These are phyloP conservation scores for Pinna nobilis DNA, from an alignment of 1,140 invertebrate genomes.

Conservation along the genomic window DNA sequence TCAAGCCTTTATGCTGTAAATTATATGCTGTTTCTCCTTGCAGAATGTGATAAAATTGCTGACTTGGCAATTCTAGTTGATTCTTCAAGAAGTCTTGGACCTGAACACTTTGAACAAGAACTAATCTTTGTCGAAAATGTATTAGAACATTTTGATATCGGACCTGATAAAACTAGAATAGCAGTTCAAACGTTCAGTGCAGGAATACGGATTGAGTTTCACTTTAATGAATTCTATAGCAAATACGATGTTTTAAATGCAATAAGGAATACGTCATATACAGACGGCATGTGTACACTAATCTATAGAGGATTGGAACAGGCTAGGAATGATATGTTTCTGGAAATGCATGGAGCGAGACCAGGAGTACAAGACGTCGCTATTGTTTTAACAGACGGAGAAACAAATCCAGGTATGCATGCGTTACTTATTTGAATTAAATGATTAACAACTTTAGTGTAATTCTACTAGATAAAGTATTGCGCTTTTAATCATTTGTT, in stretches of 20 bases:
- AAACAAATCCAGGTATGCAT: constrained; percentile 12
- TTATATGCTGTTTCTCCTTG: not conserved
- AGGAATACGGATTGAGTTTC: constrained; percentile 15
- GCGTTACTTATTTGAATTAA: too few relatives aligned
- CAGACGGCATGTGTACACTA: constrained; percentile 14
- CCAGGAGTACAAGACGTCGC: not conserved
- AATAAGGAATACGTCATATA: constrained; percentile 4
- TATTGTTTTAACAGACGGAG: constrained; percentile 13
- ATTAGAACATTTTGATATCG: constrained; percentile 13
- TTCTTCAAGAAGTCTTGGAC: constrained; percentile 30
- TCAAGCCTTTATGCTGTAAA: too few relatives aligned
- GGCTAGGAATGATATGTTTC: constrained; percentile 10
- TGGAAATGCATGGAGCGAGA: not conserved
- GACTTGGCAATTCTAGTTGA: constrained; percentile 24
- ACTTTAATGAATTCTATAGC: constrained; percentile 11
- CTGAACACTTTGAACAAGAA: constrained; percentile 13
- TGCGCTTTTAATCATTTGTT: too few relatives aligned
- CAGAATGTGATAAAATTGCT: constrained; percentile 10
- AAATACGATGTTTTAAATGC: constrained; percentile 14
- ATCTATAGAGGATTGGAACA: constrained; percentile 16
- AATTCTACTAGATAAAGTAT: too few relatives aligned
- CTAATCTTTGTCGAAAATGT: constrained; percentile 16
- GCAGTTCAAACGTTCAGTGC: constrained; percentile 20
- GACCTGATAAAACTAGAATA: constrained; percentile 15
- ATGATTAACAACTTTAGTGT: too few relatives aligned